Percentiles rank a stretch among this genome's conserved stretches.
Conservation (phyloP, 2,113 vertebrate species). For the Meriones unguiculatus region DNA sequence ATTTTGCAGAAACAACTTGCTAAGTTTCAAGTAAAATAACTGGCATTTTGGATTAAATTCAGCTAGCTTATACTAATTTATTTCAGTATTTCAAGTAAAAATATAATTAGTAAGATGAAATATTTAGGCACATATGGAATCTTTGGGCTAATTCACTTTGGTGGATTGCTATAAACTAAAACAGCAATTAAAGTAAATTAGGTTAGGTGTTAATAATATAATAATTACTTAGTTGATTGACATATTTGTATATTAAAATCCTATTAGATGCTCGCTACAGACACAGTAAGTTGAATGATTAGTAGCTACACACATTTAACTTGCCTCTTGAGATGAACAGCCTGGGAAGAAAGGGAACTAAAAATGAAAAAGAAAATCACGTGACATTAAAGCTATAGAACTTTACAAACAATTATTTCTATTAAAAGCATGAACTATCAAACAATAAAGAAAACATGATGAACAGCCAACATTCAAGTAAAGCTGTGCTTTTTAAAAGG, state of each 20-base stretch:
- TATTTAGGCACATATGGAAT: conserved; percentile 73
- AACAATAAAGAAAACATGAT: background rate
- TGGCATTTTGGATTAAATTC: conserved; percentile 50
- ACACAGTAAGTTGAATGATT: conserved; percentile 76
- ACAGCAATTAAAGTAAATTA: conserved; percentile 69
- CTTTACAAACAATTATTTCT: background rate
- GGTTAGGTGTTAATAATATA: conserved; percentile 79
- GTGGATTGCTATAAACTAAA: conserved; percentile 70
- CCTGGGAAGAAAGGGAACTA: conserved; percentile 93
- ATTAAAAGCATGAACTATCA: conserved; percentile 27
- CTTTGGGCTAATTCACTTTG: conserved; percentile 66
- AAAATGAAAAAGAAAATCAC: conserved; percentile 89
- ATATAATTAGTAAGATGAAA: conserved; percentile 77
- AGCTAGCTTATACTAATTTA: conserved; percentile 39
- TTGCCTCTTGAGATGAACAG: conserved; percentile 97
- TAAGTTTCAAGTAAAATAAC: conserved; percentile 54
- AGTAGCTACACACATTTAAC: conserved; percentile 86
- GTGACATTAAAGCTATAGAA: conserved; percentile 74
- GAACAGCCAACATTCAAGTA: background rate
- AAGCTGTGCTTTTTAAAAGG: background rate
- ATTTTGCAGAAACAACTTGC: conserved; percentile 2
- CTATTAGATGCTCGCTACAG: conserved; percentile 81
- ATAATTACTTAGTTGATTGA: conserved; percentile 74
- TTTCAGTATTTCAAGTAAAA: conserved; percentile 67
- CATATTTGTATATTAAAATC: conserved; percentile 69